Base-by-base conservation (phyloP, 2,113 vertebrate species). In the Nycticebus coucang region DNA sequence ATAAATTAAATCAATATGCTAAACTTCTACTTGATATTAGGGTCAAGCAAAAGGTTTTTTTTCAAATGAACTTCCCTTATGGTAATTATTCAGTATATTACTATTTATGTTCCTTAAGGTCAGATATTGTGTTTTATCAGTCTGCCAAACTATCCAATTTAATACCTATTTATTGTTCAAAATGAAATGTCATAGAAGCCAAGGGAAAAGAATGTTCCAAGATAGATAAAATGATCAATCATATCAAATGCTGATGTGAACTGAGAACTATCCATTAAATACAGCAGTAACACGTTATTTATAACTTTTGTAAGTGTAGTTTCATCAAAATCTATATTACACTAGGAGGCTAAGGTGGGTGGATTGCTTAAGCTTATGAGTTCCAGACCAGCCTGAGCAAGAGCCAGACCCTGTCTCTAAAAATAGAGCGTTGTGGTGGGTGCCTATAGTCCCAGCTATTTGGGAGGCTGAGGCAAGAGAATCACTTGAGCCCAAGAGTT, bases 271-370 rank as follows among this genome's bases (percentile, higher is more conserved):
- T 6, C 28, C 22, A 83, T 77, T 90, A 78, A 79, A 72, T 71
- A 53, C 4, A 50, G n/a, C 37, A 93, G n/a, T 50, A 26, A 75
- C 18, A 33, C 59, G 64, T 81, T n/a, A 93, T 91, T 71, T 77
- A 14, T 85, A 85, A 93, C 41, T 57, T 96, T 95, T 84, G 24
- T 28, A 74, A 95, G 89, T 88, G 35, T 85, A 60, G 24, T 93
- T 78, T 93, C 22, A 88, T 91, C 74, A 83, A 91, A 91, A 72
- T 72, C 50, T 60, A 37, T 71, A 75, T 80, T 57, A 62, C 6
- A 87, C 8, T 45, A 37, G 59, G 5, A 50, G 45, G 45, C 45
- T 10, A 9, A 50, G 45, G 45, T 50, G 45, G 45, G 45, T 50
- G 45, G 45, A 50, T 50, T 50, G 10, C 10, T 50, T 50, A 10